A percentile compares a stretch with the other conserved stretches of the same genome.
Conservation (phyloP, 1,140 invertebrate species). For the Drosophila pachea region DNA sequence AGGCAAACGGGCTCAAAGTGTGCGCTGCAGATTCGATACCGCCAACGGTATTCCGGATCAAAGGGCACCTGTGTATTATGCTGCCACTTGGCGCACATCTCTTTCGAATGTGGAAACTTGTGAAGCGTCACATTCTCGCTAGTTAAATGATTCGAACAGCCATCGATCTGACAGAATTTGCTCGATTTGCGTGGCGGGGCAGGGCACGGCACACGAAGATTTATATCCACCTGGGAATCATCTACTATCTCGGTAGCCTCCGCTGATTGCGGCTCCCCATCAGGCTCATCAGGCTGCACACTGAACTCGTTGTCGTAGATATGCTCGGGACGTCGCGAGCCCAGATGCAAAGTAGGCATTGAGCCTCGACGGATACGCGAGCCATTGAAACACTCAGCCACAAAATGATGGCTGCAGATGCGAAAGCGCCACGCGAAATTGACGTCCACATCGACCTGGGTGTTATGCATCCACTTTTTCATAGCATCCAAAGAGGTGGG, state of each 20-base stretch:
- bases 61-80: slow-evolving; percentile 70
- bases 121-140: slow-evolving; percentile 61
- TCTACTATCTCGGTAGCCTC: too few species aligned
- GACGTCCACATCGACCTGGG: slow-evolving; percentile 53
- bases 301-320: slow-evolving; percentile 58
- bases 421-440: slow-evolving; percentile 66
- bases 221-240: neutral
- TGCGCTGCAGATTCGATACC: slow-evolving; percentile 69
- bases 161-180: slow-evolving; percentile 63
- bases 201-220: slow-evolving; percentile 33
- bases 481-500: slow-evolving; percentile 45
- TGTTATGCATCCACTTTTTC: slow-evolving; percentile 68
- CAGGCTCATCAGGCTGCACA: slow-evolving; percentile 2
- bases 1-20: slow-evolving; percentile 70
- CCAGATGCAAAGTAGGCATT: slow-evolving; percentile 59
- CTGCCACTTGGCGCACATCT: slow-evolving; percentile 64
- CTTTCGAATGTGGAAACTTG: slow-evolving; percentile 58
- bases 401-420: slow-evolving; percentile 67
- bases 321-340: slow-evolving; percentile 33
- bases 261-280: neutral
- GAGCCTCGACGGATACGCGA: slow-evolving; percentile 49
- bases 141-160: slow-evolving; percentile 58
- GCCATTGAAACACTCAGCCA: slow-evolving; percentile 51
- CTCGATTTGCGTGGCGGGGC: slow-evolving; percentile 59
- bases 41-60: slow-evolving; percentile 53